A percentile compares a stretch with the other conserved stretches of the same genome.
Conservation (phyloP, 1,140 invertebrate species). For the Drosophila tsacasi region DNA sequence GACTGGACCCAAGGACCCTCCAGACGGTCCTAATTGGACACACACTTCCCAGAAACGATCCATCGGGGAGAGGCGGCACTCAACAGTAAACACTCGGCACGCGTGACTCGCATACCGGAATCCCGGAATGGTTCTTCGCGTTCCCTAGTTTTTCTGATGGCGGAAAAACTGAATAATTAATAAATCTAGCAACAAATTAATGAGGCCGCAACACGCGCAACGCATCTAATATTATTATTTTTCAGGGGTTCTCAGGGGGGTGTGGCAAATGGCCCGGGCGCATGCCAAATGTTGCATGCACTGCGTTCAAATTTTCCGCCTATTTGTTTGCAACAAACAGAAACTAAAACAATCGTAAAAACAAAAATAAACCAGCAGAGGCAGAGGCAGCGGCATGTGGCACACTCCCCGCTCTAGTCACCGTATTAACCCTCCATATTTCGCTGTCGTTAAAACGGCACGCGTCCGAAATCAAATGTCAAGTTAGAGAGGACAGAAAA, state of each 20-base stretch:
- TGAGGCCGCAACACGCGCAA: conserved; percentile 75
- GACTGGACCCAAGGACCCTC: conserved; percentile 21
- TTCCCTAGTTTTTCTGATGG: conserved; percentile 11
- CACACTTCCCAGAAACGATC: conserved; percentile 21
- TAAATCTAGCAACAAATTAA: conserved; percentile 79
- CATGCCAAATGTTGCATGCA: conserved; percentile 61
- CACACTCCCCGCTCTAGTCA: conserved; percentile 20
- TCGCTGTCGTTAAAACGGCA: conserved; percentile 68
- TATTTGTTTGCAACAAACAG: conserved; percentile 81
- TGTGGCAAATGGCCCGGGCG: conserved; percentile 16
- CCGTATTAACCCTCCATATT: not conserved
- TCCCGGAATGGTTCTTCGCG: conserved; percentile 21
- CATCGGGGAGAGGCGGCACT: conserved; percentile 20
- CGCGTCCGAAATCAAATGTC: conserved; percentile 80
- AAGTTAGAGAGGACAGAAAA: conserved; percentile 8
- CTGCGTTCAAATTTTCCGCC: conserved; percentile 69
- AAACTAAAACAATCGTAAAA: conserved; percentile 80
- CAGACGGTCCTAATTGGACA: conserved; percentile 27
- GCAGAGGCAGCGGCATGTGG: conserved; percentile 24
- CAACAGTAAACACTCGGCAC: conserved; percentile 40
- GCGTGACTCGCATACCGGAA: conserved; percentile 37
- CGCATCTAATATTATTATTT: conserved; percentile 15
- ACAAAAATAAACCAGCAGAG: conserved; percentile 60
- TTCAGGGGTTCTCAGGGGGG: not conserved
- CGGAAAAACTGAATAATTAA: conserved; percentile 74